phyloP scores from a whole-genome alignment of 2,113 vertebrate species.

The Amphiprion ocellaris region DNA sequence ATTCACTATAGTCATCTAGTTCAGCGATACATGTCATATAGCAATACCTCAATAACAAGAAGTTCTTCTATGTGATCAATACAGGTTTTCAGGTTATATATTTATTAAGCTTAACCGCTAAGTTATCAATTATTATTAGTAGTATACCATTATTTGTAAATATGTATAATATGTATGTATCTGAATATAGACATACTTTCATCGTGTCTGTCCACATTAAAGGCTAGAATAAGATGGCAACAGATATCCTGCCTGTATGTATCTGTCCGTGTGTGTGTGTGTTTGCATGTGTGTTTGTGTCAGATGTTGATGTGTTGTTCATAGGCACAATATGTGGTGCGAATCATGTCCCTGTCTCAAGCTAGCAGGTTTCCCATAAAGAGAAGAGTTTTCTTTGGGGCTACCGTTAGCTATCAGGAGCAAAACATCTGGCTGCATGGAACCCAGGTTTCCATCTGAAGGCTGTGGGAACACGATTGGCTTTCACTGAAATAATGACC shows the following conservation, averaged over 20 bases:
- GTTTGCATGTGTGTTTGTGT: slow-evolving; percentile 20
- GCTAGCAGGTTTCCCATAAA: slow-evolving; percentile 38
- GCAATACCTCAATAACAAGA: slow-evolving; percentile 86
- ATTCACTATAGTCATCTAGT: slow-evolving; percentile 84
- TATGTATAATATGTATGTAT: slow-evolving; percentile 83
- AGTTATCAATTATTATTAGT: slow-evolving; percentile 88
- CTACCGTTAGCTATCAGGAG: slow-evolving; percentile 27
- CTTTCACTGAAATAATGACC: slow-evolving; percentile 38
- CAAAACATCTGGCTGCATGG: slow-evolving; percentile 24
- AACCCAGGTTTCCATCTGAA: slow-evolving; percentile 43
- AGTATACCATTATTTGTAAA: slow-evolving; percentile 84
- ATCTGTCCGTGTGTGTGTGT: slow-evolving; percentile 33
- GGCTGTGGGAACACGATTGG: slow-evolving; percentile 20
- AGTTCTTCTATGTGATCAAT: slow-evolving; percentile 87
- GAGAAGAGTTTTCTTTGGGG: slow-evolving; percentile 7
- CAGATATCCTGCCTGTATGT: slow-evolving; percentile 59
- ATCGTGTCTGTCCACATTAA: slow-evolving; percentile 67
- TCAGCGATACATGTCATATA: slow-evolving; percentile 86
- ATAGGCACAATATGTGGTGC: slow-evolving; percentile 74
- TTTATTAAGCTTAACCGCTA: slow-evolving; percentile 89
- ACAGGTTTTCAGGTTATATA: slow-evolving; percentile 86
- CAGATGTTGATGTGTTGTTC: slow-evolving; percentile 46
- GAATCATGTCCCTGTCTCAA: slow-evolving; percentile 52
- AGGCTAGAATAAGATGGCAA: slow-evolving; percentile 76
- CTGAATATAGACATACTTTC: slow-evolving; percentile 79